These are phyloP conservation scores for Elaeidobius kamerunicus DNA, from an alignment of 2,888 invertebrate species.

Conservation along the genomic window DNA sequence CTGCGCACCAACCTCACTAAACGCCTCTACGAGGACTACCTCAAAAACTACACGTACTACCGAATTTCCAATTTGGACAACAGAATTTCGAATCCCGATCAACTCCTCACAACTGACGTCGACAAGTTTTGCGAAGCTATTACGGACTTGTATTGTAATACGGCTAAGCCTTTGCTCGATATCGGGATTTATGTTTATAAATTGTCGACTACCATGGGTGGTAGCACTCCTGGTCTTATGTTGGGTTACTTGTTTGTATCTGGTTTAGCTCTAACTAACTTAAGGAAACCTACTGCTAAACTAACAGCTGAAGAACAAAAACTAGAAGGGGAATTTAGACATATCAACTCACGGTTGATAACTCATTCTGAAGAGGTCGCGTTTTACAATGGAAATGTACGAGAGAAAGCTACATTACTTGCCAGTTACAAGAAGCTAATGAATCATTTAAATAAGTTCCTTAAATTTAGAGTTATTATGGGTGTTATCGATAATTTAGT, in stretches of 20 bases:
- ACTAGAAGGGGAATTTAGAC: constrained; percentile 97
- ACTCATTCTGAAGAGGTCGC: constrained; percentile 96
- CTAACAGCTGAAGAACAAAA: constrained; percentile 92
- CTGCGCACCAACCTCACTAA: constrained; percentile 86
- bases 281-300: constrained; percentile 80
- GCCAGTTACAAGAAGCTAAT: constrained; percentile 88
- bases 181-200: constrained; percentile 92
- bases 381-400: constrained; percentile 76
- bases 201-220: constrained; percentile 80
- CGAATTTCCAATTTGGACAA: constrained; percentile 95
- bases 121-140: constrained; percentile 97
- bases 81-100: constrained; percentile 93
- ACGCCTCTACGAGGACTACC: constrained; percentile 85
- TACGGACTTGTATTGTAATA: constrained; percentile 93
- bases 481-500: constrained; percentile 95
- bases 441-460: constrained; percentile 78
- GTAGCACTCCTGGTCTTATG: constrained; percentile 87
- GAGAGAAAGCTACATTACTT: constrained; percentile 84
- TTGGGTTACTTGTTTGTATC: constrained; percentile 84
- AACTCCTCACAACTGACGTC: constrained; percentile 91
- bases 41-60: constrained; percentile 96
- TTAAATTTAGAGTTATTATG: constrained; percentile 87
- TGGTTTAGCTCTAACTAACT: constrained; percentile 80
- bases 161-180: constrained; percentile 93
- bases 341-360: constrained; percentile 92